These are phyloP conservation scores for Octodonta nipae DNA, from an alignment of 2,888 invertebrate species.

Conservation along the genomic window DNA sequence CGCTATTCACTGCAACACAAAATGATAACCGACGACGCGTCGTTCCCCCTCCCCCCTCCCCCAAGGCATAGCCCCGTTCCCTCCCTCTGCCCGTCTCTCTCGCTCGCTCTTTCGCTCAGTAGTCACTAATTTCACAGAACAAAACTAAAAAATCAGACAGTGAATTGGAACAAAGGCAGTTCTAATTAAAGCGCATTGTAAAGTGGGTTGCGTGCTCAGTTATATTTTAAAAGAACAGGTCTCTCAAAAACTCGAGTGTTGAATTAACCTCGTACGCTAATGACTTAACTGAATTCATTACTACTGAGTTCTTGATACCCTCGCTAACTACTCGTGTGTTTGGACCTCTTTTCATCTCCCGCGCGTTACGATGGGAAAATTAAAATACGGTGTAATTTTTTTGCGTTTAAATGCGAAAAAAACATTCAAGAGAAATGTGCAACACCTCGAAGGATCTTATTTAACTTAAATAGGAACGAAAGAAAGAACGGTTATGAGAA, in stretches of 20 bases:
- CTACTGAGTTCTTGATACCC: conserved; percentile 8
- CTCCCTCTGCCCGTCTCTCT: no score
- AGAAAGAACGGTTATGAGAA: no score
- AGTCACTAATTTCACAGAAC: conserved; percentile 24
- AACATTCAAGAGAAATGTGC: no score
- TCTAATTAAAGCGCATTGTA: conserved; percentile 29
- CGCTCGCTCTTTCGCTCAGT: no score
- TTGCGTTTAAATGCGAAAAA: no score
- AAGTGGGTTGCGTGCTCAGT: conserved; percentile 23
- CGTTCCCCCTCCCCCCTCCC: no score
- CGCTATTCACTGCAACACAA: conserved; percentile 20
- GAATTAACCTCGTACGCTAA: conserved; percentile 22
- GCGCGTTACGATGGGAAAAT: conserved; percentile 2
- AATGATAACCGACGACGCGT: conserved; percentile 25
- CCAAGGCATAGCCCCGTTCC: no score
- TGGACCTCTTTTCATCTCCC: conserved; percentile 3
- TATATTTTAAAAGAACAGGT: conserved; percentile 26
- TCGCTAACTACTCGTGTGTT: conserved; percentile 5
- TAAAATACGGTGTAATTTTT: no score
- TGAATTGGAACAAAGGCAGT: conserved; percentile 26
- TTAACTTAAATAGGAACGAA: no score
- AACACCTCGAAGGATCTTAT: no score
- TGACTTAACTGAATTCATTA: conserved; percentile 26
- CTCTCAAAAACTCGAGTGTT: conserved; percentile 22
- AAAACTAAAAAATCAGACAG: conserved; percentile 22